phyloP scores from a whole-genome alignment of 2,113 vertebrate genomes.

The Parus major region DNA sequence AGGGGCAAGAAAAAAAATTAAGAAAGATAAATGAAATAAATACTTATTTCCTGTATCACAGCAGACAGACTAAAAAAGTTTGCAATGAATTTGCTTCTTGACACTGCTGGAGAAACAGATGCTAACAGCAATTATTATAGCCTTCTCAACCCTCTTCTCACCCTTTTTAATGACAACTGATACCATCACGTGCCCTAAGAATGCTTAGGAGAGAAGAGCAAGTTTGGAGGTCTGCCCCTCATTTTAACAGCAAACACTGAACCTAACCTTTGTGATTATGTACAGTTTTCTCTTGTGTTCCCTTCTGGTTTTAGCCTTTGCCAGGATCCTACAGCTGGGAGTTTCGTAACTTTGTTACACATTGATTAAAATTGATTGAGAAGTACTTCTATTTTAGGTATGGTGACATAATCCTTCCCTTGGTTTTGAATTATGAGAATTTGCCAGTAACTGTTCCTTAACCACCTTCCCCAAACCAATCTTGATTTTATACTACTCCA shows the following conservation, averaged over 20 bases:
- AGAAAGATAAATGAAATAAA: background rate
- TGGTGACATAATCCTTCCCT: background rate
- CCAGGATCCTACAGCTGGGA: background rate
- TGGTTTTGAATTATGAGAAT: background rate
- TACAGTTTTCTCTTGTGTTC: background rate
- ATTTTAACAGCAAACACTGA: background rate
- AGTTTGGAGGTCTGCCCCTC: background rate
- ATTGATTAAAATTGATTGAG: background rate
- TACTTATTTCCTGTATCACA: background rate
- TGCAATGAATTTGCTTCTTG: background rate
- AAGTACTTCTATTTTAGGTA: background rate
- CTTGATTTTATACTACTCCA: background rate
- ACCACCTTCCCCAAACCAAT: background rate
- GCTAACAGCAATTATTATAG: background rate
- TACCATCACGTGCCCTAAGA: background rate
- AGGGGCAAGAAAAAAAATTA: background rate
- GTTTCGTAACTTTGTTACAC: background rate
- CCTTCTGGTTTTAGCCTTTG: background rate
- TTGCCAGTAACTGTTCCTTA: background rate
- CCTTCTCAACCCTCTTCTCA: background rate
- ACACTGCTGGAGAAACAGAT: background rate
- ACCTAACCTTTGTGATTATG: background rate
- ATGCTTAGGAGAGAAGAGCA: background rate
- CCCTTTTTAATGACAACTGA: background rate
- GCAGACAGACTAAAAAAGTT: background rate